Percentiles rank a stretch among this genome's conserved stretches.
Evolutionary conservation across 2,888 invertebrate species (phyloP).

Genomic region (Drosophila tripunctata): DNA sequence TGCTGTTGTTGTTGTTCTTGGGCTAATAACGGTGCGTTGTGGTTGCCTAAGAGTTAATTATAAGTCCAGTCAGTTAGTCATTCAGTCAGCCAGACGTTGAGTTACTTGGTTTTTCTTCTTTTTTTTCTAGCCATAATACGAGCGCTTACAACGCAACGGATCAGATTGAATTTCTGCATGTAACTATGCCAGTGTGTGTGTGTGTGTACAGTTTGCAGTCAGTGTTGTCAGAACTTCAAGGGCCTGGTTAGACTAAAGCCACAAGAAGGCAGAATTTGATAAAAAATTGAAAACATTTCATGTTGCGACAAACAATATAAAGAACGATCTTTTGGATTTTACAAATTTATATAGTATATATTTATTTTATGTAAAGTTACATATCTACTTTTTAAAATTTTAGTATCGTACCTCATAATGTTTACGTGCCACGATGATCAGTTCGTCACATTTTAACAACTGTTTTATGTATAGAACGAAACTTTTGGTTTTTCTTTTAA

Average conservation of each 20-base stretch:
- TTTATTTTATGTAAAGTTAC: too few relatives aligned
- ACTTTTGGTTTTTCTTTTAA: too few relatives aligned
- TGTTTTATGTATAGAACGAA: too few relatives aligned
- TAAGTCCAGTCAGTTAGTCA: slow-evolving; percentile 59
- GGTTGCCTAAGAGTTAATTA: slow-evolving; percentile 80
- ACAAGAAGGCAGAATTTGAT: too few relatives aligned
- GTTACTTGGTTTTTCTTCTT: slow-evolving; percentile 26
- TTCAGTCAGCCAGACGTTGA: slow-evolving; percentile 30
- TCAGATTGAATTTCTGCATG: slow-evolving; percentile 72
- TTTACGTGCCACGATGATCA: too few relatives aligned
- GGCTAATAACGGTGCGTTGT: slow-evolving; percentile 72
- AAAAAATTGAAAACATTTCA: background rate
- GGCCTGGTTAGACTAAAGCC: background rate
- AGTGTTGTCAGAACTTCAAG: background rate
- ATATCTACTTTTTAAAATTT: too few relatives aligned
- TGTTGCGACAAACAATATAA: background rate
- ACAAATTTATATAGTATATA: too few relatives aligned
- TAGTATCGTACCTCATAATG: too few relatives aligned
- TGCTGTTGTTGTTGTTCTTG: background rate
- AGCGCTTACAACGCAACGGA: slow-evolving; percentile 54
- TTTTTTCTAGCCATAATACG: slow-evolving; percentile 46
- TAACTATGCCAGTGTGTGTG: background rate
- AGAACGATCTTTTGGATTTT: too few relatives aligned
- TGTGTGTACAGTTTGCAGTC: background rate
- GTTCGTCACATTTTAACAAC: too few relatives aligned